Evolutionary conservation across 2,888 invertebrate genomes (phyloP).

Genomic region (Tuberolachnus salignus): DNA sequence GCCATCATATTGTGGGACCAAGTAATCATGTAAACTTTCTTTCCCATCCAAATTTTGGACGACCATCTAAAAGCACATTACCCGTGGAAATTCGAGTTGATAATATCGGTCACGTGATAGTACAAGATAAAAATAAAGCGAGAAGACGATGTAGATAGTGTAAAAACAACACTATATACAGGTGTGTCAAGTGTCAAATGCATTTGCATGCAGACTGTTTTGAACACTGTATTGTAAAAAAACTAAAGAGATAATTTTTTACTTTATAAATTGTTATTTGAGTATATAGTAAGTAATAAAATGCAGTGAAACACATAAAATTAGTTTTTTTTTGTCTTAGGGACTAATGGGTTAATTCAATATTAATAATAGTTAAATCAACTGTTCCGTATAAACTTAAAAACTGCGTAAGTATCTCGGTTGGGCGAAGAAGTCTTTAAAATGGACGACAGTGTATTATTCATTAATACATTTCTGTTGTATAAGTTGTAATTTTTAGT

Average conservation of each 20-base stretch:
- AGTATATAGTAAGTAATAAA: conserved; percentile 20
- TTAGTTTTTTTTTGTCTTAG: conserved; percentile 13
- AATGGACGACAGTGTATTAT: too few relatives aligned
- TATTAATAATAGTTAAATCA: too few relatives aligned
- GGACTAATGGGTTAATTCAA: conserved; percentile 1
- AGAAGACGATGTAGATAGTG: conserved; percentile 26
- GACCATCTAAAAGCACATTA: conserved; percentile 24
- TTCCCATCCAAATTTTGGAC: conserved; percentile 9
- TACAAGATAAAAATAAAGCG: conserved; percentile 26
- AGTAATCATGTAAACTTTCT: conserved; percentile 40
- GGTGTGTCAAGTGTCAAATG: conserved; percentile 30
- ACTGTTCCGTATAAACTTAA: too few relatives aligned
- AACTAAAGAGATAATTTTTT: background rate
- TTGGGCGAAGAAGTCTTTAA: too few relatives aligned
- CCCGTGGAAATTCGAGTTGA: conserved; percentile 31
- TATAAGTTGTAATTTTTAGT: too few relatives aligned
- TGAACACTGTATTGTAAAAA: conserved; percentile 1
- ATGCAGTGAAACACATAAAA: conserved; percentile 16
- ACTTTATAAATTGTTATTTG: conserved; percentile 19
- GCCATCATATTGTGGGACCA: conserved; percentile 8
- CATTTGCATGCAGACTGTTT: conserved; percentile 3
- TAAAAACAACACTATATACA: conserved; percentile 33
- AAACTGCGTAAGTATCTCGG: too few relatives aligned
- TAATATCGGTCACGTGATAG: conserved; percentile 21
- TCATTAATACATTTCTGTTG: too few relatives aligned